Percentiles rank a stretch among this genome's conserved stretches.
Conservation (phyloP, 2,888 invertebrate genomes). For the Marronus borbonicus region DNA sequence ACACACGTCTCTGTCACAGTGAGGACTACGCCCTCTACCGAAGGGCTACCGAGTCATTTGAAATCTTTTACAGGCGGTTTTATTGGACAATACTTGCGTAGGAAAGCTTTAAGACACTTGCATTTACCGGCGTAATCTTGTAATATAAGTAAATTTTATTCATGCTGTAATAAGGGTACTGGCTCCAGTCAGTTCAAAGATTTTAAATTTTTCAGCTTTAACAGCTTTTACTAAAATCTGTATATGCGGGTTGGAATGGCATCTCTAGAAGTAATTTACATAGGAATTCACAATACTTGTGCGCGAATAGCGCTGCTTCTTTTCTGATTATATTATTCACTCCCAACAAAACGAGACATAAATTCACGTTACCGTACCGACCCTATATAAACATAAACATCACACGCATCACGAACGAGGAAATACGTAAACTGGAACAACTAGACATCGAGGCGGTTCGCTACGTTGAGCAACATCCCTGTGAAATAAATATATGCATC, state of each 20-base stretch:
- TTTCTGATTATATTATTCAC: neutral
- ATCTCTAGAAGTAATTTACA: neutral
- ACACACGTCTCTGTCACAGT: no score
- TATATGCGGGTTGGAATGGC: neutral
- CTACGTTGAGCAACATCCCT: neutral
- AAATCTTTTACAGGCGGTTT: no score
- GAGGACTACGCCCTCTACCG: no score
- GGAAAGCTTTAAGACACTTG: no score
- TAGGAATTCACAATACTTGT: constrained; percentile 4
- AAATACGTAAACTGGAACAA: constrained; percentile 32
- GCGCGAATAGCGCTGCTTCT: neutral
- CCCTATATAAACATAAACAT: constrained; percentile 27
- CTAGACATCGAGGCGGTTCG: constrained; percentile 9
- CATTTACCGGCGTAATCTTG: no score
- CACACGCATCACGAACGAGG: constrained; percentile 34
- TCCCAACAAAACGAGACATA: neutral
- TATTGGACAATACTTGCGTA: no score
- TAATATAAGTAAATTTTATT: no score
- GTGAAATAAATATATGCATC: constrained; percentile 12
- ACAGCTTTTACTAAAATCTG: no score
- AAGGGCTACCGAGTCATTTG: no score
- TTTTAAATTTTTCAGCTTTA: no score
- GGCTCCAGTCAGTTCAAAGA: no score
- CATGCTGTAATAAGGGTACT: no score
- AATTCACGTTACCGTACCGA: constrained; percentile 15